phyloP scores from a whole-genome alignment of 2,113 vertebrate species.

The Clarias batrachus region DNA sequence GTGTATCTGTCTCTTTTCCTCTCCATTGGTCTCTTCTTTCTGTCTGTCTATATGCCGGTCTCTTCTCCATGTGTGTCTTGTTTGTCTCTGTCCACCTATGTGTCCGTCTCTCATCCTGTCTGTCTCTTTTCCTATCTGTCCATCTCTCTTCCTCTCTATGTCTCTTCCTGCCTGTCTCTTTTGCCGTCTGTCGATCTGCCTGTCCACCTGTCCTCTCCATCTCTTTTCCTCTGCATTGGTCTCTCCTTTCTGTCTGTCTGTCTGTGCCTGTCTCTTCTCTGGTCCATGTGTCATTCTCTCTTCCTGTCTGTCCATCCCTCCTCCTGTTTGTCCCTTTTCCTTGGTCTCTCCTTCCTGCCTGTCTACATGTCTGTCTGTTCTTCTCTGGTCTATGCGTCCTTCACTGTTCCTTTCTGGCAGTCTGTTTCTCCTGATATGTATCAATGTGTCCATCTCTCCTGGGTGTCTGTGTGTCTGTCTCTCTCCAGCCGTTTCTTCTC shows the following conservation, averaged over 20 bases:
- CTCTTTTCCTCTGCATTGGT: neutral
- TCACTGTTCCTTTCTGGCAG: neutral
- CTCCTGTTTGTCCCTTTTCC: too few species aligned
- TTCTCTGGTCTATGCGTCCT: too few species aligned
- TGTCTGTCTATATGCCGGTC: neutral
- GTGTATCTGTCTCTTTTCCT: too few species aligned
- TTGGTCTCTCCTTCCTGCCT: neutral
- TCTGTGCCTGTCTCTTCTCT: neutral
- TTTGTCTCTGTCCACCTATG: neutral
- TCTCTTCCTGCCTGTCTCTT: neutral
- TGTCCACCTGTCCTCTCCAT: neutral
- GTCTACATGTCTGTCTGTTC: too few species aligned
- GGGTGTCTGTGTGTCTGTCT: neutral
- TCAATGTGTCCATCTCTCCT: neutral
- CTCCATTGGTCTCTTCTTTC: neutral
- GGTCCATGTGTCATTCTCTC: neutral
- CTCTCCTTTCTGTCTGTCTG: neutral
- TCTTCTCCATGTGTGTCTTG: neutral
- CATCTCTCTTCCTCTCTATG: neutral
- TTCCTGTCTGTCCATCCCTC: neutral
- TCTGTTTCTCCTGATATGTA: neutral
- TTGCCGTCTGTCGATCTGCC: neutral
- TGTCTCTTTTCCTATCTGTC: neutral
- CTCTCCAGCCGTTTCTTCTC: neutral
- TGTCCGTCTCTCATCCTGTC: neutral